Conservation (phyloP, 2,888 invertebrate species). For the Chironomus tentans region DNA sequence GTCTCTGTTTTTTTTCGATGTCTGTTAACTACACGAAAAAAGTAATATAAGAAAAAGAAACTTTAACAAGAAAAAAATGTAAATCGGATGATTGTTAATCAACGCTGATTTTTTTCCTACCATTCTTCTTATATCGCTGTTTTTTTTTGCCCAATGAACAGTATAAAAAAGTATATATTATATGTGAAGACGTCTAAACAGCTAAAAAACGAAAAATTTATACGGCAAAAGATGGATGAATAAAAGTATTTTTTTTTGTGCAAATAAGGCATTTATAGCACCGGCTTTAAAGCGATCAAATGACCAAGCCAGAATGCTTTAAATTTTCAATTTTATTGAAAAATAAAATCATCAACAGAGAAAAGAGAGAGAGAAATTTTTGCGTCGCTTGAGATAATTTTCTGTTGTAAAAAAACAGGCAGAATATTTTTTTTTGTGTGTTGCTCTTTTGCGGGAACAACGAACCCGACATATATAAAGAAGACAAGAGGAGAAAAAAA, state of each 20-base stretch:
- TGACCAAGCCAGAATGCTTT: slow-evolving; percentile 24
- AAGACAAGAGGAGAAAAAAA: background rate
- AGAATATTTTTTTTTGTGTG: background rate
- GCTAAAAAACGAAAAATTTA: background rate
- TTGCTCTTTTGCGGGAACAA: background rate
- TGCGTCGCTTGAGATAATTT: background rate
- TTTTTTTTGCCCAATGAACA: background rate
- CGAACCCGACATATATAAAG: background rate
- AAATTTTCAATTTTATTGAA: slow-evolving; percentile 21
- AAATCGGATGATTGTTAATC: slow-evolving; percentile 25
- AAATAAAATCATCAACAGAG: background rate
- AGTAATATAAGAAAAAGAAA: slow-evolving; percentile 10
- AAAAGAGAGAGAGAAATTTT: background rate
- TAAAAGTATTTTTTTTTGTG: background rate
- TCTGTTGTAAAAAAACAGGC: background rate
- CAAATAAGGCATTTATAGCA: slow-evolving; percentile 26
- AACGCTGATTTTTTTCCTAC: slow-evolving; percentile 22
- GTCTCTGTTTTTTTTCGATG: background rate
- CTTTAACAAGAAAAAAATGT: slow-evolving; percentile 26
- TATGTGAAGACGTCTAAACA: background rate
- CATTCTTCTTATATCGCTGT: background rate
- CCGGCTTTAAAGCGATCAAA: slow-evolving; percentile 16
- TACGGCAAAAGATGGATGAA: slow-evolving; percentile 21
- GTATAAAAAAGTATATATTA: background rate
- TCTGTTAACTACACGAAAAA: background rate